Conservation (phyloP, 2,113 vertebrate species). For the Halcyon malimbica region DNA sequence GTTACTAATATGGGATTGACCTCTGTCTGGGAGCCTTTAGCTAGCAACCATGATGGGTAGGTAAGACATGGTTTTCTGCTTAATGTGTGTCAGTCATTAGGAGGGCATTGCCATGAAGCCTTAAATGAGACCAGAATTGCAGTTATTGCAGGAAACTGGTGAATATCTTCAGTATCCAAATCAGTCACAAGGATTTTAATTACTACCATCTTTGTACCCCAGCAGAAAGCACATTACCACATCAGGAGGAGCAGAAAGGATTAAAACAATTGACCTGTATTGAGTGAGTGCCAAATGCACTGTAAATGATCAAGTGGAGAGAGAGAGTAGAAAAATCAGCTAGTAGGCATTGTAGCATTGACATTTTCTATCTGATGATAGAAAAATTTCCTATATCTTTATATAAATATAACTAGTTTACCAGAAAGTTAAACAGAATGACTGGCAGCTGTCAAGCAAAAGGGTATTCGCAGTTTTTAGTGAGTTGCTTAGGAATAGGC, state of each 20-base stretch:
- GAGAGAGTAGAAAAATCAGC: background rate
- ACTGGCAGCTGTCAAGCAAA: background rate
- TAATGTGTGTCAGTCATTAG: background rate
- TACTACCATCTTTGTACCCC: background rate
- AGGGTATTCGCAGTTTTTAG: background rate
- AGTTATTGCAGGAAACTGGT: background rate
- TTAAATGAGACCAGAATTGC: background rate
- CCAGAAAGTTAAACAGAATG: background rate
- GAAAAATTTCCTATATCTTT: background rate
- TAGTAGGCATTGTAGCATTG: background rate
- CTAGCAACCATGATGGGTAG: background rate
- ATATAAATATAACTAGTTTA: background rate
- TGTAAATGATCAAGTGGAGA: background rate
- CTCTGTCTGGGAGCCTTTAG: background rate
- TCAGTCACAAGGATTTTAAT: background rate
- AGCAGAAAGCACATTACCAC: background rate
- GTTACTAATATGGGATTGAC: constrained; percentile 1
- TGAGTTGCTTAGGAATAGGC: background rate
- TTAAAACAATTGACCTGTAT: constrained; percentile 23
- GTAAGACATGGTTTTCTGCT: background rate
- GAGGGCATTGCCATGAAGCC: background rate
- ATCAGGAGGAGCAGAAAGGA: background rate
- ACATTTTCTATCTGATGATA: background rate
- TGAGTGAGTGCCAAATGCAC: background rate
- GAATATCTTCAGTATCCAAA: background rate